phyloP scores from a whole-genome alignment of 2,888 invertebrate genomes.

The Macrosoma leucophasiata region DNA sequence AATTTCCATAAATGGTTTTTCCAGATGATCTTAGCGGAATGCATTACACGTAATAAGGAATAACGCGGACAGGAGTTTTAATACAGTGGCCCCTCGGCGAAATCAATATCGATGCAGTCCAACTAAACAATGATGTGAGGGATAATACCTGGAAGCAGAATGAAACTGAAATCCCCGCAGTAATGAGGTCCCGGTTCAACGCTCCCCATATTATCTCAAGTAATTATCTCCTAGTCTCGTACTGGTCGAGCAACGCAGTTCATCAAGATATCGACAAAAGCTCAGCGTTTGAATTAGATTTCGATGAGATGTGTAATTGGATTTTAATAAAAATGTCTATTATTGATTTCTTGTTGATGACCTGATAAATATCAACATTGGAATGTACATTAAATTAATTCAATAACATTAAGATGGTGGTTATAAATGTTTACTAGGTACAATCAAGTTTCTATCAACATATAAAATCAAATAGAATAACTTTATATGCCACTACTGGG shows the following conservation, averaged over 20 bases:
- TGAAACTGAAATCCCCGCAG: conserved; percentile 48
- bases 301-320: too few species aligned
- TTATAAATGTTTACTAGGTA: too few species aligned
- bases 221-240: conserved; percentile 52
- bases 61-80: conserved; percentile 35
- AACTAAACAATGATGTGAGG: conserved; percentile 44
- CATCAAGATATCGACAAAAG: conserved; percentile 35
- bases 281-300: too few species aligned
- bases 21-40: conserved; percentile 60
- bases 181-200: conserved; percentile 47
- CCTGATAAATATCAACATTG: too few species aligned
- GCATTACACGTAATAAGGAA: conserved; percentile 57
- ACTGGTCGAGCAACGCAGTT: conserved; percentile 31
- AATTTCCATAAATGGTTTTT: conserved; percentile 73
- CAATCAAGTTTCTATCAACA: too few species aligned
- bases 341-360: too few species aligned
- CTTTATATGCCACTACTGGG: too few species aligned
- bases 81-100: conserved; percentile 28
- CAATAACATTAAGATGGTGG: too few species aligned
- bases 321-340: too few species aligned
- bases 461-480: too few species aligned
- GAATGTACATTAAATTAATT: too few species aligned
- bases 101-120: conserved; percentile 26
- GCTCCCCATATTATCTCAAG: conserved; percentile 49
- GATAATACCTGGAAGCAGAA: conserved; percentile 39